These are phyloP conservation scores for Trinorchestia longiramus DNA, from an alignment of 1,140 invertebrate species.

Conservation along the genomic window DNA sequence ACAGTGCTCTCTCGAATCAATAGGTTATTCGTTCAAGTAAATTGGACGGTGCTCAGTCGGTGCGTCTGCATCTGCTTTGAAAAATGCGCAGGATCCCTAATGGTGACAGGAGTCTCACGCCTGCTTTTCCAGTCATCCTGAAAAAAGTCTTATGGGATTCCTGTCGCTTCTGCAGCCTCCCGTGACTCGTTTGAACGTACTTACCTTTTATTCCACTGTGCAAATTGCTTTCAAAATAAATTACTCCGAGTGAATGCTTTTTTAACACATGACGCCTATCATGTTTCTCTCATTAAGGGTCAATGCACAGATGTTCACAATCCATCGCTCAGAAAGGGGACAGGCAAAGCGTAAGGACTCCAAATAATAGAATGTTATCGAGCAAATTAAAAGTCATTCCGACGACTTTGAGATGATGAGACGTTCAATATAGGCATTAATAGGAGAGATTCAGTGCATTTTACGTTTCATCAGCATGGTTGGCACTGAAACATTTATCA, in stretches of 20 bases:
- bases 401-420: background rate
- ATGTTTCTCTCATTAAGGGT: background rate
- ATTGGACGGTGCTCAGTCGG: constrained; percentile 15
- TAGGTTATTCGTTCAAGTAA: constrained; percentile 9
- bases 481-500: no score
- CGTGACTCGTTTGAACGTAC: background rate
- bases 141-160: background rate
- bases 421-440: background rate
- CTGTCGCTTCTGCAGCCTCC: background rate
- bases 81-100: constrained; percentile 14
- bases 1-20: constrained; percentile 37
- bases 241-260: background rate
- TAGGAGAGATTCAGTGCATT: no score
- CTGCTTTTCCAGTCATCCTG: background rate
- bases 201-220: background rate
- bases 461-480: no score
- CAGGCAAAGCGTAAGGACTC: background rate
- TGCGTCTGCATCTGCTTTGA: constrained; percentile 27
- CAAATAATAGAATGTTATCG: background rate
- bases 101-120: background rate
- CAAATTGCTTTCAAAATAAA: background rate
- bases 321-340: background rate
- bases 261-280: background rate
- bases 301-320: background rate
- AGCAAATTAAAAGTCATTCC: background rate